phyloP scores from a whole-genome alignment of 2,113 vertebrate genomes.

The Corythornis cristatus region DNA sequence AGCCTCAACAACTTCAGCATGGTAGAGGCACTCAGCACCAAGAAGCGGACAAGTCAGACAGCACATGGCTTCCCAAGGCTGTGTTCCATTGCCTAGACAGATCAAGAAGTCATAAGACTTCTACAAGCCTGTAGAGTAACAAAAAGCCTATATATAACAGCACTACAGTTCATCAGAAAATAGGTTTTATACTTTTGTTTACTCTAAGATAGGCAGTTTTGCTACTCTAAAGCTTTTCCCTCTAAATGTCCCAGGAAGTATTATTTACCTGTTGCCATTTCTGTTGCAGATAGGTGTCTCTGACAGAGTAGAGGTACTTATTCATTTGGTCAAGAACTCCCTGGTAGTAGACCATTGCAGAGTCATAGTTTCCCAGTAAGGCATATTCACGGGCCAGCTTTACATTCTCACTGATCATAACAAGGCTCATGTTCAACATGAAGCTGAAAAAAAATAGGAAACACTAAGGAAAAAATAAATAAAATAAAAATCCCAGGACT shows the following conservation, averaged over 20 bases:
- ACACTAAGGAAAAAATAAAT: background rate
- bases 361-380: conserved; percentile 94
- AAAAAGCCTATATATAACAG: background rate
- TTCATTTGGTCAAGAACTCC: conserved; percentile 94
- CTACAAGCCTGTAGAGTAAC: background rate
- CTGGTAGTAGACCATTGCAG: conserved; percentile 92
- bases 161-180: background rate
- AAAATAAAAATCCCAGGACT: background rate
- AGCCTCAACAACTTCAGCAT: background rate
- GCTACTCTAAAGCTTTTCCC: background rate
- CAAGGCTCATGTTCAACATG: conserved; percentile 89
- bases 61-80: background rate
- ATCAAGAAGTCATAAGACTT: background rate
- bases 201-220: background rate
- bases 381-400: conserved; percentile 96
- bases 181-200: background rate
- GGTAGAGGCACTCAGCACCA: background rate
- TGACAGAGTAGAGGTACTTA: conserved; percentile 85
- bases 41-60: background rate
- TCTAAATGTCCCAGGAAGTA: background rate
- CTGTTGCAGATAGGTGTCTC: conserved; percentile 86
- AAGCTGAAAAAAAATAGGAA: conserved; percentile 26
- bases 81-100: background rate
- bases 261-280: conserved; percentile 93
- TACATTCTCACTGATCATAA: conserved; percentile 95